Evolutionary conservation across 2,797 vertebrate species (phyloP).

Genomic region (Pangasius larnaudii): DNA sequence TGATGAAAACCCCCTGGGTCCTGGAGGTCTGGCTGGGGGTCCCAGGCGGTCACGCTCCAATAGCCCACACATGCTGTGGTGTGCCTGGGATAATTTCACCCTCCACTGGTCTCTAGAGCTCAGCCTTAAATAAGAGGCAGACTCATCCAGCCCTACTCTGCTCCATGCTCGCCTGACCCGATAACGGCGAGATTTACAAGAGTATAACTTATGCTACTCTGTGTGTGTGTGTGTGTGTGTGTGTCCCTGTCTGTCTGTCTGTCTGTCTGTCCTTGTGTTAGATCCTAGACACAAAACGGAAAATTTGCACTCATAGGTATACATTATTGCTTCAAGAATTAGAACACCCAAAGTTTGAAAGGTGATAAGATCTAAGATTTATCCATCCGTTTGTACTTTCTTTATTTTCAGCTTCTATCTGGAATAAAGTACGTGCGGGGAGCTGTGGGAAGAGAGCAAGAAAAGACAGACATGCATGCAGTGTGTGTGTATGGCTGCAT

Average conservation of each 20-base stretch:
- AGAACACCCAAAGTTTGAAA: slow-evolving; percentile 10
- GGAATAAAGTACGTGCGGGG: slow-evolving; percentile 17
- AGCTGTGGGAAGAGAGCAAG: neutral
- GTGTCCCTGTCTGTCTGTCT: slow-evolving; percentile 1
- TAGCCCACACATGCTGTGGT: slow-evolving; percentile 72
- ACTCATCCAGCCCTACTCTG: slow-evolving; percentile 66
- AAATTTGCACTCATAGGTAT: slow-evolving; percentile 28
- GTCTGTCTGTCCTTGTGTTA: slow-evolving; percentile 21
- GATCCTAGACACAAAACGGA: slow-evolving; percentile 16
- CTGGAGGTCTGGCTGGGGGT: slow-evolving; percentile 49
- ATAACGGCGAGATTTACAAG: slow-evolving; percentile 69
- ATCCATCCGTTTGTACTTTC: slow-evolving; percentile 9
- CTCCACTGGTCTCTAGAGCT: slow-evolving; percentile 75
- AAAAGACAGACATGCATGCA: slow-evolving; percentile 1
- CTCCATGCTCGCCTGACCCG: slow-evolving; percentile 62
- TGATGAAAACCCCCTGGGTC: slow-evolving; percentile 41
- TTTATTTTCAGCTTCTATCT: slow-evolving; percentile 6
- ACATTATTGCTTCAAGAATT: slow-evolving; percentile 23
- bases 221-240: slow-evolving; percentile 36
- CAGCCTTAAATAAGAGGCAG: slow-evolving; percentile 71
- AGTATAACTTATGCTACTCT: slow-evolving; percentile 56
- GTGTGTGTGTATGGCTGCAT: slow-evolving; percentile 20
- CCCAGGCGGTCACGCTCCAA: slow-evolving; percentile 63
- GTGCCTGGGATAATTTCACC: slow-evolving; percentile 79
- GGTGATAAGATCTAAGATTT: neutral